A percentile compares a stretch with the other conserved stretches of the same genome.
These are phyloP conservation scores for Pristionchus fissidentatus DNA, from an alignment of 2,888 invertebrate genomes.

Conservation along the genomic window DNA sequence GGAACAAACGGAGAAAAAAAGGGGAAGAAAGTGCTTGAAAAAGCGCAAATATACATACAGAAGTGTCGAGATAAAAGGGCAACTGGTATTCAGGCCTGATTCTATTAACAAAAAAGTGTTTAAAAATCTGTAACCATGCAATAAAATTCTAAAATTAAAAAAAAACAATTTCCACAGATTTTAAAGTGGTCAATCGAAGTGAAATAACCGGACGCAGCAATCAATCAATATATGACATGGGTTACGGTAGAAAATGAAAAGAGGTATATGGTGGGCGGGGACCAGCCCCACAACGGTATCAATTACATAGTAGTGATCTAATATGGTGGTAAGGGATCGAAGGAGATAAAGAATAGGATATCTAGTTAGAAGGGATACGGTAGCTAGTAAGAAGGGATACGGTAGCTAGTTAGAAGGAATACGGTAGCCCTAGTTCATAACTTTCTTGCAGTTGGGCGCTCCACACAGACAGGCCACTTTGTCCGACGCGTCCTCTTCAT, in stretches of 20 bases:
- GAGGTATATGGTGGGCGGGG: not conserved
- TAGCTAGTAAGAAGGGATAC: no score
- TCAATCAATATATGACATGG: constrained; percentile 24
- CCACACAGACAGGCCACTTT: constrained; percentile 99
- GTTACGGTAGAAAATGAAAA: constrained; percentile 13
- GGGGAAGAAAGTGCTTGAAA: not conserved
- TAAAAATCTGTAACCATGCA: constrained; percentile 1
- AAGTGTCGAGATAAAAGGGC: not conserved
- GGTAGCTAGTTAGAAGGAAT: no score
- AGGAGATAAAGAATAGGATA: no score
- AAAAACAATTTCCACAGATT: not conserved
- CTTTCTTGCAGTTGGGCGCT: constrained; percentile 97
- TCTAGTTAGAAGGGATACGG: no score
- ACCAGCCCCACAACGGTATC: constrained; percentile 21
- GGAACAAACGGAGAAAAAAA: no score
- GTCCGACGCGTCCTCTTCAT: constrained; percentile 97
- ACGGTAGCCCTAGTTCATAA: constrained; percentile 99
- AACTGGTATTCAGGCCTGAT: not conserved
- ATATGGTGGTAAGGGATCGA: no score
- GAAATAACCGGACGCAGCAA: not conserved
- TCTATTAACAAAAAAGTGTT: not conserved
- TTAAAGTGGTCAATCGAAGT: not conserved
- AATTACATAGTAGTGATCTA: not conserved
- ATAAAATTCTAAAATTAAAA: not conserved
- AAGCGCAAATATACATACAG: constrained; percentile 11